Percentiles rank a stretch among this genome's conserved stretches.
phyloP scores from a whole-genome alignment of 2,113 vertebrate genomes.

The Daubentonia madagascariensis region DNA sequence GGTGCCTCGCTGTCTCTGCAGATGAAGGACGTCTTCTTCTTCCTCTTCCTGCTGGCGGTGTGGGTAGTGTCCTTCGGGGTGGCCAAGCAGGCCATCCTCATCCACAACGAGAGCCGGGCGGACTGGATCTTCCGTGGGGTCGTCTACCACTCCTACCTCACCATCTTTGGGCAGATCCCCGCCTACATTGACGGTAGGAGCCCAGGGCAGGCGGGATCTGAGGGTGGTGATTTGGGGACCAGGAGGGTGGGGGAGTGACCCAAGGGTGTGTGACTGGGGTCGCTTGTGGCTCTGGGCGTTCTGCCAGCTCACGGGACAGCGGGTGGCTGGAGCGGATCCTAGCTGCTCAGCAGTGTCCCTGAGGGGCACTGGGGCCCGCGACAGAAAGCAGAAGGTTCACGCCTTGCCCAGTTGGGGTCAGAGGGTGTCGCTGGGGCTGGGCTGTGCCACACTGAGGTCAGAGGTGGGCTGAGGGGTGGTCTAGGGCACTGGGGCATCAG shows the following conservation, averaged over 20 bases:
- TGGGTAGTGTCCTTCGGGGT: constrained; percentile 98
- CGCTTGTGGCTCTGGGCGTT: too few species aligned
- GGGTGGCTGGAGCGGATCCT: neutral
- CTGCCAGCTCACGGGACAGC: too few species aligned
- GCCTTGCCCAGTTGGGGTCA: accelerated
- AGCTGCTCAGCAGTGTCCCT: neutral
- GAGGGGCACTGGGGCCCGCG: accelerated
- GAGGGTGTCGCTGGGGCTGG: neutral
- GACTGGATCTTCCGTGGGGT: constrained; percentile 94
- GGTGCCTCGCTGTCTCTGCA: constrained; percentile 66
- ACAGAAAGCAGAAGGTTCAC: neutral
- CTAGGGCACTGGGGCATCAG: neutral
- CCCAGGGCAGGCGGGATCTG: neutral
- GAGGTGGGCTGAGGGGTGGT: neutral
- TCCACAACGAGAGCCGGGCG: constrained; percentile 92
- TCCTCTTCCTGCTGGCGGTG: constrained; percentile 96
- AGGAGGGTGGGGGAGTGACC: neutral
- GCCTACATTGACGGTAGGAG: constrained; percentile 89
- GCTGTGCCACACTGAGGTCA: neutral
- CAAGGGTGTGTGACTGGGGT: neutral
- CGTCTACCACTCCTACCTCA: constrained; percentile 95
- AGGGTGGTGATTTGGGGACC: too few species aligned
- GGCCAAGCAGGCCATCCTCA: constrained; percentile 96
- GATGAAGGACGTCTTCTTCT: constrained; percentile 99
- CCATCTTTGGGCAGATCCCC: constrained; percentile 94